Evolutionary conservation across 2,113 vertebrate species (phyloP).

Genomic region (Addax nasomaculatus): DNA sequence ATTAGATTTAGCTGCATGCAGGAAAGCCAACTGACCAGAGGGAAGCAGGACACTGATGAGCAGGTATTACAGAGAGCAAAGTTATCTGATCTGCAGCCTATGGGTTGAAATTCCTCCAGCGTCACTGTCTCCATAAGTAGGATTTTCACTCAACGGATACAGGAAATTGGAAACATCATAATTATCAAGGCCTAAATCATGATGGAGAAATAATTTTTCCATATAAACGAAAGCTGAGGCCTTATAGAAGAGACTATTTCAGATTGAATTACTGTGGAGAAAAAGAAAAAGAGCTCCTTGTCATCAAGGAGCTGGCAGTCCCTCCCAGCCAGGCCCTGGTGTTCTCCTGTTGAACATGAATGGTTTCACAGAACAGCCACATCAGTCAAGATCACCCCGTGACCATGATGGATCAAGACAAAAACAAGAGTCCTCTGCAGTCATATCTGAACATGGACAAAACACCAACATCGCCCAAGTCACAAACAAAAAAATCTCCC

Average conservation of each 20-base stretch:
- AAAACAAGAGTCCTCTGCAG: neutral
- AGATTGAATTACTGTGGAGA: neutral
- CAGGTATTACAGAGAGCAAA: neutral
- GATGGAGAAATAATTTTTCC: neutral
- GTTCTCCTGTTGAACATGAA: neutral
- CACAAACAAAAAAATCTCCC: neutral
- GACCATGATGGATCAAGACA: neutral
- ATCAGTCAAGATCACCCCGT: neutral
- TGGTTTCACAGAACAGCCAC: neutral
- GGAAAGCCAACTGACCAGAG: neutral
- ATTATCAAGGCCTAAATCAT: neutral
- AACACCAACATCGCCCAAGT: neutral
- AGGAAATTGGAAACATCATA: neutral
- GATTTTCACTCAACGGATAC: neutral
- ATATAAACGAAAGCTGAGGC: neutral
- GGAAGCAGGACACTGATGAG: neutral
- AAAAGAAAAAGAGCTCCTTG: neutral
- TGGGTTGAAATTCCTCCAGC: neutral
- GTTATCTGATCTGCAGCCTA: neutral
- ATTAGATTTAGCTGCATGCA: neutral
- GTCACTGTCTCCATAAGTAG: neutral
- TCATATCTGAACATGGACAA: neutral
- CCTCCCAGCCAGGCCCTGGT: neutral
- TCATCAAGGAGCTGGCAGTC: neutral
- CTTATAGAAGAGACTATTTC: neutral